Conservation (phyloP, 2,888 invertebrate genomes). For the Arrhopalites spinosus region DNA sequence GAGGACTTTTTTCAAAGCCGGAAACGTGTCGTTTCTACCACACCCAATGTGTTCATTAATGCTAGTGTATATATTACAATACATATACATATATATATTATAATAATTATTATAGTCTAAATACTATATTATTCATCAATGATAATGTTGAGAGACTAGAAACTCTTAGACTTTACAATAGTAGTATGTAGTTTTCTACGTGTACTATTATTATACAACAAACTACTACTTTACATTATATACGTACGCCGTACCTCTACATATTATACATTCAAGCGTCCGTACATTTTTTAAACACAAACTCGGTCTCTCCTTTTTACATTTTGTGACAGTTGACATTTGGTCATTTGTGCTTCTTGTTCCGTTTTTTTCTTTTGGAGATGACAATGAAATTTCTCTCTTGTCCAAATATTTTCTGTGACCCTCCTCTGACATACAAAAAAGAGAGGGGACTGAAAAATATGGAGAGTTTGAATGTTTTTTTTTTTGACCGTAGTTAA, state of each 20-base stretch:
- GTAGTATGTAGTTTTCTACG: slow-evolving; percentile 22
- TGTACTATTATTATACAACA: neutral
- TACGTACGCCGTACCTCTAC: slow-evolving; percentile 14
- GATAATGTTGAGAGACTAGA: slow-evolving; percentile 22
- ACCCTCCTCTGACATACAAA: too few relatives aligned
- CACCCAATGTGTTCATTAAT: slow-evolving; percentile 40
- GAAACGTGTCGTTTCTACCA: slow-evolving; percentile 33
- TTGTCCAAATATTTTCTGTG: too few relatives aligned
- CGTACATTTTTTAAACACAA: neutral
- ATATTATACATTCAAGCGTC: neutral
- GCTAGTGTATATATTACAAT: slow-evolving; percentile 24
- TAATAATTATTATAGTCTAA: slow-evolving; percentile 17
- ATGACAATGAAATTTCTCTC: too few relatives aligned
- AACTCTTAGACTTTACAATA: slow-evolving; percentile 18
- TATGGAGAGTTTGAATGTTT: too few relatives aligned
- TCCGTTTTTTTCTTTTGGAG: too few relatives aligned
- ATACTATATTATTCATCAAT: neutral
- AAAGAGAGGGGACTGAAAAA: too few relatives aligned
- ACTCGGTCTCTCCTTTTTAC: neutral
- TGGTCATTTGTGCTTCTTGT: too few relatives aligned
- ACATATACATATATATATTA: slow-evolving; percentile 4
- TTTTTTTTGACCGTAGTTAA: neutral
- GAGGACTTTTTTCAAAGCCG: slow-evolving; percentile 17
- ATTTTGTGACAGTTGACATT: too few relatives aligned
- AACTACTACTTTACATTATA: neutral